Percentiles rank a stretch among this genome's conserved stretches.
phyloP scores from a whole-genome alignment of 2,888 invertebrate genomes.

The Agrotis segetum region DNA sequence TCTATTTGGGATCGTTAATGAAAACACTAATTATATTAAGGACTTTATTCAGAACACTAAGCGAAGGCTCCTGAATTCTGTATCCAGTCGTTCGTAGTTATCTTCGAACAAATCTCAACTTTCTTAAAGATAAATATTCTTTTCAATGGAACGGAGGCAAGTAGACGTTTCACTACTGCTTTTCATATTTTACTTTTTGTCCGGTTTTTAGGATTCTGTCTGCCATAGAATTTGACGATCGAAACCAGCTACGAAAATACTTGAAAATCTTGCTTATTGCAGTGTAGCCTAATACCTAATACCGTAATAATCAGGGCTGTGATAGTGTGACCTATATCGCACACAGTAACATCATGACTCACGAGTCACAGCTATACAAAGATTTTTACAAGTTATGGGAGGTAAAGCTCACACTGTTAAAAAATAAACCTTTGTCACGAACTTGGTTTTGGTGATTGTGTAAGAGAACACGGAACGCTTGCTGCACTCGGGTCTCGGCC shows the following conservation, averaged over 20 bases:
- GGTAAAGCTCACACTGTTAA: neutral
- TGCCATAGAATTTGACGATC: neutral
- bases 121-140: conserved; percentile 10
- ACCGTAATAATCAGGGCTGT: neutral
- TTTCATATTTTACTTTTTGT: conserved; percentile 9
- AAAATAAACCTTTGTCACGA: neutral
- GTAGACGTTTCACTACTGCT: conserved; percentile 2
- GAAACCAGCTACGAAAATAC: neutral
- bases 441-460: neutral
- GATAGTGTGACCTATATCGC: neutral
- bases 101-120: conserved; percentile 1
- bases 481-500: neutral
- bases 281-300: no score
- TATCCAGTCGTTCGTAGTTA: conserved; percentile 1
- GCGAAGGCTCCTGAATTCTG: conserved; percentile 16
- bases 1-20: conserved; percentile 53
- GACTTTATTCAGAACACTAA: conserved; percentile 41
- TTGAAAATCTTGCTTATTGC: neutral
- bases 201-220: neutral
- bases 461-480: neutral
- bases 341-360: neutral
- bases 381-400: neutral
- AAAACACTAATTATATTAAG: conserved; percentile 58
- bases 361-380: neutral
- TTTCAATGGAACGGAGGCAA: conserved; percentile 13